phyloP scores from a whole-genome alignment of 2,113 vertebrate genomes.

The Plecturocebus donacophilus region DNA sequence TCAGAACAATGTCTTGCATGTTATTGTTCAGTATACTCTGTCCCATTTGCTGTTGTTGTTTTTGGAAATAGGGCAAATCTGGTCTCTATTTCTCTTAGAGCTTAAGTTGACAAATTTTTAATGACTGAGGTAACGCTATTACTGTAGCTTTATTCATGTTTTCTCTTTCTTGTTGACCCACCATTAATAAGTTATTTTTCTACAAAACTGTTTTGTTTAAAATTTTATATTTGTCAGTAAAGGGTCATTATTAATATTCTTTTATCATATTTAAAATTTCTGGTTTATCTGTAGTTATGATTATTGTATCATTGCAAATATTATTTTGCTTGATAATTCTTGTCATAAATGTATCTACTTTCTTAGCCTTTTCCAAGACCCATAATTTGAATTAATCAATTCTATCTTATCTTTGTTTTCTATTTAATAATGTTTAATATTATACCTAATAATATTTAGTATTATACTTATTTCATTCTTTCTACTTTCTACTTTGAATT shows the following conservation, averaged over 20 bases:
- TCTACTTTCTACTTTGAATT: background rate
- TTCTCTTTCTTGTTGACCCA: background rate
- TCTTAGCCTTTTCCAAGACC: background rate
- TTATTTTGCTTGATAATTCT: background rate
- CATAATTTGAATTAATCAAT: background rate
- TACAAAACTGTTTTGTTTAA: background rate
- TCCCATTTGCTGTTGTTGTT: background rate
- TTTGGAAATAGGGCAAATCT: background rate
- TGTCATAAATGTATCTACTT: background rate
- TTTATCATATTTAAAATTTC: background rate
- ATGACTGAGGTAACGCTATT: background rate
- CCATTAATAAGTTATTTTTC: background rate
- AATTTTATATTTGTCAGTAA: background rate
- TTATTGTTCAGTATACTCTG: background rate
- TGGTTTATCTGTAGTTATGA: background rate
- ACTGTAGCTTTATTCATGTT: background rate
- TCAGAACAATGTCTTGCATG: background rate
- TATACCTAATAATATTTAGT: background rate
- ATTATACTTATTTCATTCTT: background rate
- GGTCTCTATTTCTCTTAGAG: background rate
- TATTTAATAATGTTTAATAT: background rate
- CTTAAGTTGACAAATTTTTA: background rate
- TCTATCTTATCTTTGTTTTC: slow-evolving; percentile 13
- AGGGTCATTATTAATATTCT: background rate
- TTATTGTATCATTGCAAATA: background rate